These are phyloP conservation scores for Muscicapa striata DNA, from an alignment of 2,797 vertebrate species.

Conservation along the genomic window DNA sequence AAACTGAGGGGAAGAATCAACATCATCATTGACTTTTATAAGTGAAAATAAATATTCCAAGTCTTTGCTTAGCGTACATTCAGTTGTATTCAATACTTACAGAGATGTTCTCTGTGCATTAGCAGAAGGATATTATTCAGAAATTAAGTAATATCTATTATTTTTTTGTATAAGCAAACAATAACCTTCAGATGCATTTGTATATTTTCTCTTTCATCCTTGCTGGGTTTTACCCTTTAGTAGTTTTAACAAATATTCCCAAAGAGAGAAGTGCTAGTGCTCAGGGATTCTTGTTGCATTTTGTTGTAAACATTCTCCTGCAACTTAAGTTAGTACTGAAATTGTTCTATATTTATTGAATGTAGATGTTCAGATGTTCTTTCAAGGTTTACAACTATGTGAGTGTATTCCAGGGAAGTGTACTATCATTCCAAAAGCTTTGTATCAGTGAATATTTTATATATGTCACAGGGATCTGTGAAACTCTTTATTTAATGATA, in stretches of 20 bases:
- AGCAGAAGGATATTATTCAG: neutral
- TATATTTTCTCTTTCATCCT: neutral
- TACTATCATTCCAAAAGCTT: neutral
- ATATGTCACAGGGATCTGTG: neutral
- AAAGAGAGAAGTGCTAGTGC: neutral
- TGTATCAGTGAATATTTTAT: neutral
- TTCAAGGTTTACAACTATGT: neutral
- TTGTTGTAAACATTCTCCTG: conserved; percentile 40
- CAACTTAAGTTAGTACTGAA: neutral
- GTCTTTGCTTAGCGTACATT: neutral
- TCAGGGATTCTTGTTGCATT: neutral
- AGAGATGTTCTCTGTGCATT: neutral
- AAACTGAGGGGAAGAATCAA: neutral
- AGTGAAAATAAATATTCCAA: neutral
- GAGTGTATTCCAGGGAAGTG: neutral
- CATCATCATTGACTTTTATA: neutral
- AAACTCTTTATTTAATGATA: neutral
- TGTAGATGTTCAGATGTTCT: neutral
- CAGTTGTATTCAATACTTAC: neutral
- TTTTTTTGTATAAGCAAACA: neutral
- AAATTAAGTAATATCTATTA: neutral
- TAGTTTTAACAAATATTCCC: conserved; percentile 41
- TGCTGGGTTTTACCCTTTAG: neutral
- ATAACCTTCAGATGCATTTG: neutral
- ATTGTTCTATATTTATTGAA: conserved; percentile 29